Base-by-base conservation (phyloP, 1,140 invertebrate species). In the Heliothis virescens region DNA sequence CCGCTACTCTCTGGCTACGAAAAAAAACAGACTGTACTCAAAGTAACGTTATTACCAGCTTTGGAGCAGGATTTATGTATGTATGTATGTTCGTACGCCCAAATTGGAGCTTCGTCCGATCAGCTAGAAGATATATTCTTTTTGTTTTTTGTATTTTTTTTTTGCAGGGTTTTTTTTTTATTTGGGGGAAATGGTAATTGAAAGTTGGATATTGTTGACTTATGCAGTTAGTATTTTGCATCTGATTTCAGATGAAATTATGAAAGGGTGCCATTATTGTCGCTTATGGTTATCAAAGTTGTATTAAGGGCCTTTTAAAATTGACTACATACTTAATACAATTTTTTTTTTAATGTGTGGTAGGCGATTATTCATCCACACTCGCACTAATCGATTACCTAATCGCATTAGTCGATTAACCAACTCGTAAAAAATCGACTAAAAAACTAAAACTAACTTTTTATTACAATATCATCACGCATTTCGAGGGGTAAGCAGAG, bases 11-110 rank as follows among this genome's bases (percentile, higher is more conserved):
- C 59, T n/a, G 15, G 1, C 52, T 63, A 47, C 52, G 26, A 26
- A 69, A 79, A 79, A 79, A 69, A 71, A 12, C 16, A 9, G 15
- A 10, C 18, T 3, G 16, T 21, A 67, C 9, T 47, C 63, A 48
- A 55, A 79, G 65, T 79, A 79, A 79, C 76, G 29, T 79, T 79
- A 79, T 79, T 79, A 79, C 48, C 57, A 15, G 12, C 3, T 41
- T 41, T 41, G 34, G 4, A 9, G 9, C 34, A 1, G 48, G 67
- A 69, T 53, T 50, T 69, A 53, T 29, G 41, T 52, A 15, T 18
- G 48, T 53, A 74, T 65, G 53, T 55, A 26, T 29, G 48, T 50
- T 29, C 11, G 29, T 12, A 26, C 18, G 18, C 2, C 13, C 47
- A 15, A 29, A 71, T 71, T 71, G 67, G 16, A 21, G 48, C 21